A percentile compares a stretch with the other conserved stretches of the same genome.
These are phyloP conservation scores for Nycticryphes semicollaris DNA, from an alignment of 2,113 vertebrate genomes.

Conservation along the genomic window DNA sequence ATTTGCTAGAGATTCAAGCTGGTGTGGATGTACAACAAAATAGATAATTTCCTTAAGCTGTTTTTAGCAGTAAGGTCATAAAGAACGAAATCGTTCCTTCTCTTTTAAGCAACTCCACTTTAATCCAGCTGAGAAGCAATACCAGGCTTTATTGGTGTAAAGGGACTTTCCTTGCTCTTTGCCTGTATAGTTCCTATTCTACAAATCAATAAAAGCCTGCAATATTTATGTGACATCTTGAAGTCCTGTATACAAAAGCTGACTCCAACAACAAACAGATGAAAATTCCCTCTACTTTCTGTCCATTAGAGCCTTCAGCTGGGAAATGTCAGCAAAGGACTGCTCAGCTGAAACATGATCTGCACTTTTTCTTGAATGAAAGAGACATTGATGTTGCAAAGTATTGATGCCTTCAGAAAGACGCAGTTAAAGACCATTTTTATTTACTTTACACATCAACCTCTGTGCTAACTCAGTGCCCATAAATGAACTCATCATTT, in stretches of 20 bases:
- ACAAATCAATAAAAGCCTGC: constrained; percentile 19
- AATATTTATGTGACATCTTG: constrained; percentile 40
- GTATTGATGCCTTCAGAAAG: constrained; percentile 1
- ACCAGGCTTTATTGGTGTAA: background rate
- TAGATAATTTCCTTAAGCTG: background rate
- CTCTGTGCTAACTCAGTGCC: background rate
- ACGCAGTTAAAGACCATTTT: background rate
- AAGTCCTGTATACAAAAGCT: background rate
- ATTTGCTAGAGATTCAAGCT: background rate
- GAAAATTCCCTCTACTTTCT: background rate
- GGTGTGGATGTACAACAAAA: background rate
- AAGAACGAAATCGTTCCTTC: background rate
- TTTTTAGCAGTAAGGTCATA: background rate
- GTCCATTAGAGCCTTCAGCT: background rate
- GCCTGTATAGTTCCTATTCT: background rate
- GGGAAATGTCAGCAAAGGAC: background rate
- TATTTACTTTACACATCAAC: background rate
- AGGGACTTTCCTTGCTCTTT: background rate
- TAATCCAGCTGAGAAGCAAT: background rate
- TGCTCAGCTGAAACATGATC: background rate
- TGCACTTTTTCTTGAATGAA: constrained; percentile 26
- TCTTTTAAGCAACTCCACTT: background rate
- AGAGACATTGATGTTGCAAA: background rate
- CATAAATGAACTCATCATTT: background rate
- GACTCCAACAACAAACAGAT: background rate